These are phyloP conservation scores for Vulpes vulpes DNA, from an alignment of 2,113 vertebrate species.

Conservation along the genomic window DNA sequence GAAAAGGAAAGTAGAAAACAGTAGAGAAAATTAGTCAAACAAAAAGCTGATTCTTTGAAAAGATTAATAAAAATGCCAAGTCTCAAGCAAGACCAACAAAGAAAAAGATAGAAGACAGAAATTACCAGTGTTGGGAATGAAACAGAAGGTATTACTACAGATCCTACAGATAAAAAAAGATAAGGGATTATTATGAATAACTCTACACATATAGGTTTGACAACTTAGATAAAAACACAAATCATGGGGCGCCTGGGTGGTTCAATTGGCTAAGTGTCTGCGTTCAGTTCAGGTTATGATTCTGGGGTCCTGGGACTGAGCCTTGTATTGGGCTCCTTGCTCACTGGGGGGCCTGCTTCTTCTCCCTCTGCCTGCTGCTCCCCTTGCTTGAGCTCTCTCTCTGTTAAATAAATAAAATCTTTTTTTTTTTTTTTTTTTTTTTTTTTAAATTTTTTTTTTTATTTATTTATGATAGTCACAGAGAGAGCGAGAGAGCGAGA, in stretches of 20 bases:
- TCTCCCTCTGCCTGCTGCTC: too few relatives aligned
- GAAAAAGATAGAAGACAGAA: background rate
- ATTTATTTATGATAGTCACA: too few relatives aligned
- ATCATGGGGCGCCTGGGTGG: background rate
- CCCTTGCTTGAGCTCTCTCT: too few relatives aligned
- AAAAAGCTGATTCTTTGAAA: background rate
- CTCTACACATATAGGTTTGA: background rate
- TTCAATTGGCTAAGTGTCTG: too few relatives aligned
- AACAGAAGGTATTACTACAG: background rate
- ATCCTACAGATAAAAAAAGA: background rate
- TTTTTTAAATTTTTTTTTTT: too few relatives aligned
- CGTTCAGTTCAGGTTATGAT: too few relatives aligned
- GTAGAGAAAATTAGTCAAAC: background rate
- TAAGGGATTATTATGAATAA: background rate
- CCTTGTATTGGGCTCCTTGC: too few relatives aligned
- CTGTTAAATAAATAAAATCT: too few relatives aligned
- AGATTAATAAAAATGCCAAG: background rate
- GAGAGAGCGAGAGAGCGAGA: too few relatives aligned
- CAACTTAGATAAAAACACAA: background rate
- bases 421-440: too few relatives aligned
- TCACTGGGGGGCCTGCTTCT: too few relatives aligned
- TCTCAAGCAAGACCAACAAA: background rate
- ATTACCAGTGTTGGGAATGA: background rate
- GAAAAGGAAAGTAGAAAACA: background rate
- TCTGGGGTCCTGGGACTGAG: too few relatives aligned